These are phyloP conservation scores for Ictalurus furcatus DNA, from an alignment of 2,113 vertebrate genomes.

Conservation along the genomic window DNA sequence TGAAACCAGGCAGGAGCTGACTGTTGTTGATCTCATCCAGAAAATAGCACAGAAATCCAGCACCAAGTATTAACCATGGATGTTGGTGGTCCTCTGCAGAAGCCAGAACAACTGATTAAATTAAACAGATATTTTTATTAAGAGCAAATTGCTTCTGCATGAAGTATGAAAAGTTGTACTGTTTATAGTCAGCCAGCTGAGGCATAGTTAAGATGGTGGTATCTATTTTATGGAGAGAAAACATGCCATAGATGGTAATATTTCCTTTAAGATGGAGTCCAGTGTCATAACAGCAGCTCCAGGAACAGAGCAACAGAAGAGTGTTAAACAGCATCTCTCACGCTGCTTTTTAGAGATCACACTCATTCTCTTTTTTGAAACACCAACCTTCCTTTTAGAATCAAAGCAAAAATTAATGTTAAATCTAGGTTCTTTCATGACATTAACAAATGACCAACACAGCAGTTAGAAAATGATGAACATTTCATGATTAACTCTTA, in stretches of 20 bases:
- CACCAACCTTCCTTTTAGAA: not conserved
- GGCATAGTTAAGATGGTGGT: conserved; percentile 35
- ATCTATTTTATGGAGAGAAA: conserved; percentile 69
- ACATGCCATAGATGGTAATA: conserved; percentile 76
- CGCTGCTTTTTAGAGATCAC: not conserved
- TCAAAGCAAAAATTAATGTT: not conserved
- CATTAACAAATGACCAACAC: not conserved
- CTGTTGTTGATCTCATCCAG: conserved; percentile 81
- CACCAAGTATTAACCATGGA: conserved; percentile 73
- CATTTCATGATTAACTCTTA: not conserved
- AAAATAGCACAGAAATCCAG: conserved; percentile 79
- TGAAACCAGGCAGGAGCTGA: conserved; percentile 72
- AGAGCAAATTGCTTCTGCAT: not conserved
- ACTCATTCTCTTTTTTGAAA: not conserved
- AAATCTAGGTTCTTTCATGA: not conserved
- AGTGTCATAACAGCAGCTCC: conserved; percentile 45
- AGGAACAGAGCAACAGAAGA: conserved; percentile 38
- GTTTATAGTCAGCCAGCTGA: conserved; percentile 61
- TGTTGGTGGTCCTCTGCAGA: conserved; percentile 68
- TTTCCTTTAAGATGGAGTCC: conserved; percentile 72
- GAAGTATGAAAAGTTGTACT: conserved; percentile 53
- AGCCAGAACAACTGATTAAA: not conserved
- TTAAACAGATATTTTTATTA: no score
- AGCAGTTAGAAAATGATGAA: not conserved
- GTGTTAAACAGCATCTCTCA: conserved; percentile 30